Conservation (phyloP, 37 sponge, comb jelly and placozoan genomes). For the Lycopodina hypogea region DNA sequence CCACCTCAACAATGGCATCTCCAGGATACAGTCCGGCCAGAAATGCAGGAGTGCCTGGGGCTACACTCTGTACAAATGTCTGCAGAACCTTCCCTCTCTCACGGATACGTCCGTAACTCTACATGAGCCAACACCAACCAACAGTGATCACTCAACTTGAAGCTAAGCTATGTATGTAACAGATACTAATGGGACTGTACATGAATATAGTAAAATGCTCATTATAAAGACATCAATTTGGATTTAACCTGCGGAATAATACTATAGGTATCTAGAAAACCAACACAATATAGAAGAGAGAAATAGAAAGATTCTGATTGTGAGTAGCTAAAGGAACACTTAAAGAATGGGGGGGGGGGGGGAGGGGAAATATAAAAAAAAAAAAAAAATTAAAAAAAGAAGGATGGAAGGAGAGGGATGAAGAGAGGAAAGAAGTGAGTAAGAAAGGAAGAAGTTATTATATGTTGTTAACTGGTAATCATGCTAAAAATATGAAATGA, state of each 20-base stretch:
- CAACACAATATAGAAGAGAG: no score
- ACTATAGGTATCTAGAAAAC: no score
- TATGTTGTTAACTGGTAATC: no score
- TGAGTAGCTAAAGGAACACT: neutral
- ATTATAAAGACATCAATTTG: neutral
- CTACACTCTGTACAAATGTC: slow-evolving; percentile 63
- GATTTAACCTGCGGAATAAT: no score
- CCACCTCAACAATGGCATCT: slow-evolving; percentile 57
- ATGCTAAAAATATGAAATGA: no score
- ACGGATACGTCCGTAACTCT: slow-evolving; percentile 48
- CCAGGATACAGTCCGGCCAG: slow-evolving; percentile 65
- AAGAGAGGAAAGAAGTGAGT: no score
- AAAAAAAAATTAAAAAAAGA: neutral
- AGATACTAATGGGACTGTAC: neutral
- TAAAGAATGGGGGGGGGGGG: neutral
- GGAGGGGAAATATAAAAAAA: neutral
- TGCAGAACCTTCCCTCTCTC: slow-evolving; percentile 26
- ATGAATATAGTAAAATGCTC: neutral
- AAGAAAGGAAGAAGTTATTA: no score
- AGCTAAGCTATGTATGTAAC: neutral
- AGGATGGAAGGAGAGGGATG: neutral
- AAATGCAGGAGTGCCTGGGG: slow-evolving; percentile 52
- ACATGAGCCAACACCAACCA: no score
- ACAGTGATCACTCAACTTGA: neutral
- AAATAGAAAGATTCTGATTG: no score